Evolutionary conservation across 2,113 vertebrate genomes (phyloP).

Genomic region (Euleptes europaea): DNA sequence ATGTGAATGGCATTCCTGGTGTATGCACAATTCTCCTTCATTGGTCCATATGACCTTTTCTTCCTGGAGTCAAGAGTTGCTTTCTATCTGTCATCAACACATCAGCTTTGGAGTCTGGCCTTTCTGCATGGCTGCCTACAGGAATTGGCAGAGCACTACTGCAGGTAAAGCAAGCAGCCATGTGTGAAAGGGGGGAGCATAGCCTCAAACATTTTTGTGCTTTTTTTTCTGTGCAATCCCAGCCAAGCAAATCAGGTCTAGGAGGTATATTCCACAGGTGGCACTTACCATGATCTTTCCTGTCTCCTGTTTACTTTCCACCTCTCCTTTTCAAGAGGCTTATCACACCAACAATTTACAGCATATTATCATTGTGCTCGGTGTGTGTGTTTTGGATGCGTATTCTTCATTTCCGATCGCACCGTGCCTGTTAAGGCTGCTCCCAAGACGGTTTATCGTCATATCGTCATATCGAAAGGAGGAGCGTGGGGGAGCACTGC

Average conservation of each 20-base stretch:
- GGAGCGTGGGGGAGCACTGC: too few relatives aligned
- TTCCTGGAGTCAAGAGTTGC: constrained; percentile 52
- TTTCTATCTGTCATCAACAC: constrained; percentile 10
- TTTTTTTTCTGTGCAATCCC: not conserved
- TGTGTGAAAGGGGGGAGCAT: constrained; percentile 22
- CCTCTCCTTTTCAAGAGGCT: not conserved
- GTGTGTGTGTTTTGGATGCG: too few relatives aligned
- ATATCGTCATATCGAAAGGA: too few relatives aligned
- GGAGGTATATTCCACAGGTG: not conserved
- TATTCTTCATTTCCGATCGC: too few relatives aligned
- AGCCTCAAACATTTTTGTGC: not conserved
- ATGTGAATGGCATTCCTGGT: not conserved
- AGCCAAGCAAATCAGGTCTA: not conserved
- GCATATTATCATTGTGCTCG: too few relatives aligned
- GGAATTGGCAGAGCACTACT: constrained; percentile 23
- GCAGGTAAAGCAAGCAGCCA: constrained; percentile 42
- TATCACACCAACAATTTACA: too few relatives aligned
- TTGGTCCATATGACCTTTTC: constrained; percentile 8
- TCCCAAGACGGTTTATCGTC: too few relatives aligned
- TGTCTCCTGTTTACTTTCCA: not conserved
- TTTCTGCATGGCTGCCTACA: constrained; percentile 44
- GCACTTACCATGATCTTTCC: not conserved
- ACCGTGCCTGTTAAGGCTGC: too few relatives aligned
- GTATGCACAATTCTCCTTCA: not conserved
- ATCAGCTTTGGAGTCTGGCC: constrained; percentile 35